phyloP scores from a whole-genome alignment of 2,113 vertebrate species.

The Clarias magur region DNA sequence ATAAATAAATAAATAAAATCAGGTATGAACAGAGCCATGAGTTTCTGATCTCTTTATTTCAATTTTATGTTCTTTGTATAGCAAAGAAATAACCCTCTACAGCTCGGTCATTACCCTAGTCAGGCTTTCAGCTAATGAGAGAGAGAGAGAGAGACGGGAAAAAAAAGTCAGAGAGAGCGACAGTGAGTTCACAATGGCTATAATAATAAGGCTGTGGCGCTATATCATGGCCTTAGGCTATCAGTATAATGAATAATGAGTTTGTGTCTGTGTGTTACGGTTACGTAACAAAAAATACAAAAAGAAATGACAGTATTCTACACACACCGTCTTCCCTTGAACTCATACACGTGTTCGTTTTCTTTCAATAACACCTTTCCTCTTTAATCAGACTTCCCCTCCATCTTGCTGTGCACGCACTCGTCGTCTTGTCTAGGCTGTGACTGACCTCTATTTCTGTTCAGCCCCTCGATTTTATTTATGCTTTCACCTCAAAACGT shows the following conservation, averaged over 20 bases:
- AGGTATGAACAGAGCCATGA: not conserved
- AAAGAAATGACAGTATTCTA: not conserved
- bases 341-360: not conserved
- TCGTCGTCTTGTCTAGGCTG: not conserved
- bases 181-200: not conserved
- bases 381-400: constrained; percentile 13
- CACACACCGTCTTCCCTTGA: not conserved
- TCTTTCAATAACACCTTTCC: constrained; percentile 4
- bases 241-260: constrained; percentile 17
- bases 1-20: not conserved
- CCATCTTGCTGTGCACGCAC: not conserved
- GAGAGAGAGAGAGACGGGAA: not conserved
- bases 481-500: not conserved
- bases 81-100: not conserved
- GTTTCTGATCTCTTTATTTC: not conserved
- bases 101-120: constrained; percentile 2
- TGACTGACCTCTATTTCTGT: not conserved
- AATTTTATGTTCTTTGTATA: not conserved
- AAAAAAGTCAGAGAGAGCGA: not conserved
- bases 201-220: constrained; percentile 7
- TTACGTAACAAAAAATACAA: not conserved
- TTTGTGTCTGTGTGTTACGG: not conserved
- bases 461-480: not conserved
- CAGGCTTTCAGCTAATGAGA: constrained; percentile 36
- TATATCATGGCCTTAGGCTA: not conserved